Evolutionary conservation across 1,140 invertebrate genomes (phyloP), one percentile per base, ranked within the genome.

Genomic region (Anoplophora glabripennis): DNA sequence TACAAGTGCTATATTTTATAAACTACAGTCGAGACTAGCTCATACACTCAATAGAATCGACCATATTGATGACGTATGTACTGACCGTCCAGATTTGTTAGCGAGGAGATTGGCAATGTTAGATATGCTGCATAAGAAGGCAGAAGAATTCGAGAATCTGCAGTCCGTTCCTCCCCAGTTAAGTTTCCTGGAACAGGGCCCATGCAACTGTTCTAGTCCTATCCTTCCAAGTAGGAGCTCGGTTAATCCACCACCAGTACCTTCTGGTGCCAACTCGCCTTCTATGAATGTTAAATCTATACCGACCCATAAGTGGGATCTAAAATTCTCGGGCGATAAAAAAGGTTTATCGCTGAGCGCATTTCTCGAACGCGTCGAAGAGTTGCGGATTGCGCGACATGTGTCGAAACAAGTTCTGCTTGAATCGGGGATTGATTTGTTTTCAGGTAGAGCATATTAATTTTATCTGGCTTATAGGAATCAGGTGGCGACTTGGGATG

Each of bases 281-380:
- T 4, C n/a, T 41, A 41, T 5, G 7, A 12, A 12, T 12, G 15
- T 15, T 9, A 49, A 7, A 12, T 33, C 28, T 33, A 49, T 49
- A 15, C 12, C 12, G 14, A n/a, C 42, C 5, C 17, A n/a, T 11
- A 57, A 59, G 21, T 59, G 57, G 34, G 15, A 54, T n/a, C 12
- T 59, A 8, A 47, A 45, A 18, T 55, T 54, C 45, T 47, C 55
- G 12, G 45, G 45, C 3, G 51, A 53, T 37, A 10, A 33, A 3
- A 18, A 14, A 15, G 41, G 14, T 1, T 8, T 18, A 5, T 64
- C 53, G 5, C 21, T 64, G 3, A 53, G 63, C 3, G 47, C 72
- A 9, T 74, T 73, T 51, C 65, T 71, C n/a, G 53, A 66, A 36
- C 47, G 53, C 1, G 57, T 74, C 17, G 45, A 62, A 8, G 71